Base-by-base conservation (phyloP, 2,888 invertebrate species). In the Cacoxenus indagator region DNA sequence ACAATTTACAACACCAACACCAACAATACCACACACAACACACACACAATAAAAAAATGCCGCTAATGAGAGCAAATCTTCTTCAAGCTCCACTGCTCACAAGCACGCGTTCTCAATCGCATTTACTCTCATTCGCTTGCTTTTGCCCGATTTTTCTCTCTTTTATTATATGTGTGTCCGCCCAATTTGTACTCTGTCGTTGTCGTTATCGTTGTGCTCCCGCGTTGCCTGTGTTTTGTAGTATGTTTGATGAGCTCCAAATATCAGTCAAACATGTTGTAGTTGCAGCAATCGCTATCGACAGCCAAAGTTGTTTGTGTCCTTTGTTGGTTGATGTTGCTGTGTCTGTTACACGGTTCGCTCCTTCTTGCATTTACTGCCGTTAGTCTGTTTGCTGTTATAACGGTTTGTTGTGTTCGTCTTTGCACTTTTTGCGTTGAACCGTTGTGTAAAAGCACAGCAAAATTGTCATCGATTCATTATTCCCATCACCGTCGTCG, bases 401-500 rank as follows among this genome's bases (percentile, higher is more conserved):
- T 51, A 8, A 37, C 37, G 14, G 37, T 37, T 24, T 6, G 19
- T n/a, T 55, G n/a, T 55, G 8, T 24, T 55, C 19, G n/a, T 55
- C 27, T 11, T 29, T 8, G 45, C 24, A 22, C 14, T 24, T 45
- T 57, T 24, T 51, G 22, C 51, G 22, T 19, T 51, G 37, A 37
- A 5, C n/a, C n/a, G n/a, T n/a, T n/a, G n/a, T 37, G 8, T 11
- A 37, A 37, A 37, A 37, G 37, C 37, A 37, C 8, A 37, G 37
- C 37, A 37, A 4, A 37, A 37, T 37, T 37, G 37, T 37, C 37
- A 37, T 37, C 37, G 37, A 37, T 37, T 62, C 61, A 31, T 62
- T 31, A n/a, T 55, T 31, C 4, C 4, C 22, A 17, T 19, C 24
- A 26, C 69, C 68, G 69, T 72, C 51, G 67, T 73, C 66, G 70